These are phyloP conservation scores for Australoheros scitulus DNA, from an alignment of 2,113 vertebrate species.

Conservation along the genomic window DNA sequence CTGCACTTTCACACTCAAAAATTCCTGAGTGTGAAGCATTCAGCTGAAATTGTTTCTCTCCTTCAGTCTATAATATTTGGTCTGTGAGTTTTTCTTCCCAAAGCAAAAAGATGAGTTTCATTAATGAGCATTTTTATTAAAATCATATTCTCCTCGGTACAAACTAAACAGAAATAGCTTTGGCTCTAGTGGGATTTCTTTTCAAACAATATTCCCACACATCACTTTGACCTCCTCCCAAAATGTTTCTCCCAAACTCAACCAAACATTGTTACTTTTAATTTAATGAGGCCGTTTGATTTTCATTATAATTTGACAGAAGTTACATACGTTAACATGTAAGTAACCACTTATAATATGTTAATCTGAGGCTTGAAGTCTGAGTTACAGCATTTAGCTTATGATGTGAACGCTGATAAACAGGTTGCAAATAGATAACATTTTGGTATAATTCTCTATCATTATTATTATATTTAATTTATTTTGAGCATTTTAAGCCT, in stretches of 20 bases:
- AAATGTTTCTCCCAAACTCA: not conserved
- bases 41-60: not conserved
- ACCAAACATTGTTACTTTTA: not conserved
- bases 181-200: not conserved
- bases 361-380: not conserved
- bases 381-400: not conserved
- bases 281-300: fast-evolving
- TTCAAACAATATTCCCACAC: not conserved
- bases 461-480: not conserved
- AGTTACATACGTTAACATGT: fast-evolving
- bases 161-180: not conserved
- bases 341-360: not conserved
- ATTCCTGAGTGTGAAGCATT: fast-evolving
- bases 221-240: too few species aligned
- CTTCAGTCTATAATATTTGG: not conserved
- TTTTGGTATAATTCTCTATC: not conserved
- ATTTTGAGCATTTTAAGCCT: not conserved
- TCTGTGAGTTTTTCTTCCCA: not conserved
- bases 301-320: not conserved
- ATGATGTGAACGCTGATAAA: not conserved
- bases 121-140: not conserved
- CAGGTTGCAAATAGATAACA: not conserved
- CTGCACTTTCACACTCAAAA: not conserved
- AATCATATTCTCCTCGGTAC: not conserved
- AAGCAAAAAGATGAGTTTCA: not conserved